Conservation (phyloP, 2,888 invertebrate species). For the Acronicta psi region DNA sequence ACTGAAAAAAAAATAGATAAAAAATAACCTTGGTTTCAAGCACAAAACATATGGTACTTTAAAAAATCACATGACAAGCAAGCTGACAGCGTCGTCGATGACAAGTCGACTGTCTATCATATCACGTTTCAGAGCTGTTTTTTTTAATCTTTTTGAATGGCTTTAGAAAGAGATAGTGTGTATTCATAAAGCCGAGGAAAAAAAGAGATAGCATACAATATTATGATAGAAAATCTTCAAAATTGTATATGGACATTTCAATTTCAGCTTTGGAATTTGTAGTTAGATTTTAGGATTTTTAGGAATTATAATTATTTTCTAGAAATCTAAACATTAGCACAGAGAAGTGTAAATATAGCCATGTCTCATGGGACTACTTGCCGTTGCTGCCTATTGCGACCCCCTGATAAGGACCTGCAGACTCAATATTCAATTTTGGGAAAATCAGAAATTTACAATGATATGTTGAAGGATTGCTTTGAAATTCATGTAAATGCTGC, state of each 20-base stretch:
- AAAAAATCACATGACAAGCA: not conserved
- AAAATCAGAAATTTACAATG: constrained; percentile 75
- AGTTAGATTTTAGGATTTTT: constrained; percentile 7
- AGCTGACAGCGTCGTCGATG: not conserved
- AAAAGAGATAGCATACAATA: not conserved
- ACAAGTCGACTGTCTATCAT: not conserved
- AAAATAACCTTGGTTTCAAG: too few relatives aligned
- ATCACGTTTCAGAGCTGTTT: not conserved
- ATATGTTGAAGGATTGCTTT: constrained; percentile 83
- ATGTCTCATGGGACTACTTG: constrained; percentile 70
- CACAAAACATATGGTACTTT: too few relatives aligned
- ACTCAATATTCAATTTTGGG: constrained; percentile 69
- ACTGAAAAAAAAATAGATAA: too few relatives aligned
- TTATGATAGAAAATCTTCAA: not conserved
- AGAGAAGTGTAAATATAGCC: constrained; percentile 3
- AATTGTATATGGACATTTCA: not conserved
- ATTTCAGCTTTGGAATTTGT: not conserved
- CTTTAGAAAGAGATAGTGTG: constrained; percentile 5
- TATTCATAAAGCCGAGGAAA: fast-evolving
- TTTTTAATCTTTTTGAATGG: not conserved
- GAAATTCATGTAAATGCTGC: constrained; percentile 76
- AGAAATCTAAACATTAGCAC: not conserved
- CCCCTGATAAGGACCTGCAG: constrained; percentile 77
- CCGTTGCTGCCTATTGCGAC: constrained; percentile 76
- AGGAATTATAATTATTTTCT: not conserved